Percentiles rank a stretch among this genome's conserved stretches.
Conservation (phyloP, 1,140 invertebrate genomes). For the Pararge aegeria region DNA sequence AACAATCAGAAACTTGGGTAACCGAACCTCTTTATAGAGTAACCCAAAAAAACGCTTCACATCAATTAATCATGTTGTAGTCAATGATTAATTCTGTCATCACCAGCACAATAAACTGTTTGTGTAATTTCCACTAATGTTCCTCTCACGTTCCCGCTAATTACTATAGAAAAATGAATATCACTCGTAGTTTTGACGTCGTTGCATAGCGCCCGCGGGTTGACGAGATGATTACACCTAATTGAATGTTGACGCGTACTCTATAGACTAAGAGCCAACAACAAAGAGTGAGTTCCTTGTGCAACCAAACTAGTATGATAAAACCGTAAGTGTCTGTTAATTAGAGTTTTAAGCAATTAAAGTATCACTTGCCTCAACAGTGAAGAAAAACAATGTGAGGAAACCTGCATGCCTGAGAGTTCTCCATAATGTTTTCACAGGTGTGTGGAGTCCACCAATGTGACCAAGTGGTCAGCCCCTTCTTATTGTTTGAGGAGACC, state of each 20-base stretch:
- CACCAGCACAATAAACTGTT: conserved; percentile 29
- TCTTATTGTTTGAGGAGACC: no score
- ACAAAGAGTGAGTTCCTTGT: neutral
- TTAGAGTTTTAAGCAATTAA: no score
- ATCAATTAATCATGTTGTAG: conserved; percentile 18
- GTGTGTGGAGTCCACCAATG: no score
- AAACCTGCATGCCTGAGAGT: no score
- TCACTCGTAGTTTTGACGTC: conserved; percentile 28
- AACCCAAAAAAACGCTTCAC: conserved; percentile 1
- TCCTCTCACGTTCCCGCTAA: conserved; percentile 33
- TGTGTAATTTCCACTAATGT: conserved; percentile 34
- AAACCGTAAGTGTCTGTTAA: neutral
- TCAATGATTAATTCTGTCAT: conserved; percentile 37
- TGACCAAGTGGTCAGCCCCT: no score
- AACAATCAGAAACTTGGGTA: neutral
- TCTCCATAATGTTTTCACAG: no score
- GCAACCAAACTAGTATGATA: no score
- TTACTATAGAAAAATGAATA: conserved; percentile 47
- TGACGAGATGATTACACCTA: conserved; percentile 53
- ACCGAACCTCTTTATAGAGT: neutral
- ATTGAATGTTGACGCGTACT: conserved; percentile 52
- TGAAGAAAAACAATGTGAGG: no score
- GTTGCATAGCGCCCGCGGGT: conserved; percentile 42
- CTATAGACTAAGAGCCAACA: neutral
- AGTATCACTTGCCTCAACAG: no score